Evolutionary conservation across 2,888 invertebrate genomes (phyloP), one percentile per base, ranked within the genome.

Genomic region (Xanthia togata): DNA sequence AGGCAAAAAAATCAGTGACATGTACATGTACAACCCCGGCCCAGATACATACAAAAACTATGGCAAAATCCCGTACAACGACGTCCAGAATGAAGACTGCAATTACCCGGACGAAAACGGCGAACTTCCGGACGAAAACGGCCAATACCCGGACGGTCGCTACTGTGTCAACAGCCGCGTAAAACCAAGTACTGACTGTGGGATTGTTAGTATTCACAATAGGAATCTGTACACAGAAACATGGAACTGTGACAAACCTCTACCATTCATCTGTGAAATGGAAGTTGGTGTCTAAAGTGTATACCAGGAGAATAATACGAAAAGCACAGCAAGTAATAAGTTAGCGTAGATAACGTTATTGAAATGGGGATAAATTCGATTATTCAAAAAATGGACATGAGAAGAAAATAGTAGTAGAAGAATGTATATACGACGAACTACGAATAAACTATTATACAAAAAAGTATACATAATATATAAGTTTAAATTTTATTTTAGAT

Each of bases 241-340:
- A 0, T 3, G 2, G 1, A 17, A 59, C 0, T 91, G 91, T 69
- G 60, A 67, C 8, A 12, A 17, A 0, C 3, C 1, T 8, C 20
- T 84, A 11, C 85, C 87, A 0, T 88, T 89, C 20, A 87, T 89
- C 69, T 89, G 89, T 78, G 85, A 90, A 77, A 90, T 89, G 85
- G 68, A 78, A 62, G 31, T 67, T 12, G 26, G 44, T 65, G 26
- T 44, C 20, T 44, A 26, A 64, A 64, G 17, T 64, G 17, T 38
- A n/a, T n/a, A 17, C 20, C 11, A 44, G 41, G 20, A n/a, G 8
- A 50, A 53, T 55, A 4, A 53, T n/a, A 53, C 9, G 11, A n/a
- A 53, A 53, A 53, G n/a, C 11, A n/a, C n/a, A n/a, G n/a, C n/a
- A n/a, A n/a, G n/a, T n/a, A n/a, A n/a, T n/a, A 53, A 53, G n/a